Evolutionary conservation across 2,113 vertebrate genomes (phyloP).

Genomic region (Pongo abelii): DNA sequence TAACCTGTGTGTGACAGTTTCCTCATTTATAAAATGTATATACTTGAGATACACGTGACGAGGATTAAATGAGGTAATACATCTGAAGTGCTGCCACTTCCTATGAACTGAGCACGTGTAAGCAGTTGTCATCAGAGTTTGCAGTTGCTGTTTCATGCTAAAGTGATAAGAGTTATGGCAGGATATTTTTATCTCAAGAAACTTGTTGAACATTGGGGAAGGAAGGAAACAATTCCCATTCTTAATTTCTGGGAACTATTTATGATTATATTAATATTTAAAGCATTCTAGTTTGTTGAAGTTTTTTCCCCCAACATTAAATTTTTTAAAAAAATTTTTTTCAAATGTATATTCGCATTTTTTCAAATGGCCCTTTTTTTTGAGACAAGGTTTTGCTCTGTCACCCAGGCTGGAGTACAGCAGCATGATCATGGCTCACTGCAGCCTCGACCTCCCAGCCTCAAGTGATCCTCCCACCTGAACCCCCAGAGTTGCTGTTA

Average conservation of each 20-base stretch:
- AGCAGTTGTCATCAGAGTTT: background rate
- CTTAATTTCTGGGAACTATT: constrained; percentile 16
- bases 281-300: background rate
- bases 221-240: background rate
- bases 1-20: background rate
- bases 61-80: background rate
- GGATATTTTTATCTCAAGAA: constrained; percentile 30
- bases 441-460: too few relatives aligned
- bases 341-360: background rate
- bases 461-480: too few relatives aligned
- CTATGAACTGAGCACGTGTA: background rate
- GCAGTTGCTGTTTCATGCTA: background rate
- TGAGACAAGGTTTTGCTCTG: too few relatives aligned
- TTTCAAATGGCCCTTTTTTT: background rate
- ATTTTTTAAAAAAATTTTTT: background rate
- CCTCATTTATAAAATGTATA: background rate
- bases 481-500: too few relatives aligned
- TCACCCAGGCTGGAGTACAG: too few relatives aligned
- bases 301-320: background rate
- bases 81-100: background rate
- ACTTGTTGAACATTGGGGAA: background rate
- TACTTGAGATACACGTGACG: background rate
- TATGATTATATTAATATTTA: background rate
- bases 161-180: background rate
- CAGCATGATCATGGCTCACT: too few relatives aligned